A percentile compares a stretch with the other conserved stretches of the same genome.
Conservation (phyloP, 1,140 invertebrate species). For the Aphis gossypii region DNA sequence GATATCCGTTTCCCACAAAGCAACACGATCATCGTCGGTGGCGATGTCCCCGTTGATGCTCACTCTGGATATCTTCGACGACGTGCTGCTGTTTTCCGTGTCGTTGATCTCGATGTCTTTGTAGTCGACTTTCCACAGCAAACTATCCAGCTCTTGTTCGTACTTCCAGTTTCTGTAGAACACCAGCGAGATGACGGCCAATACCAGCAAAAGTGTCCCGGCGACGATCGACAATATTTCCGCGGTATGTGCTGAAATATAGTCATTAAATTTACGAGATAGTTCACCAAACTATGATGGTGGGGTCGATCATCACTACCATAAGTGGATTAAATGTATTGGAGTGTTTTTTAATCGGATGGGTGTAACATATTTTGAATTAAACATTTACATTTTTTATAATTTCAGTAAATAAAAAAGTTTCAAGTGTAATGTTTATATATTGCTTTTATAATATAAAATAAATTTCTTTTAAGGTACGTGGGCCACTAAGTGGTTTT, state of each 20-base stretch:
- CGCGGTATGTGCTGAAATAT: conserved; percentile 75
- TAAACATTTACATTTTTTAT: not conserved
- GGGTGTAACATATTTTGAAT: not conserved
- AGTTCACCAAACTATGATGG: not conserved
- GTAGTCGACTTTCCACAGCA: conserved; percentile 96
- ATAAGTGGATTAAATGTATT: not conserved
- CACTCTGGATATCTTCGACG: conserved; percentile 67
- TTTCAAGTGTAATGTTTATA: not conserved
- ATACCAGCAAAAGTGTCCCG: conserved; percentile 75
- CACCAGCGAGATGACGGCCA: conserved; percentile 74
- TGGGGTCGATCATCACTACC: not conserved
- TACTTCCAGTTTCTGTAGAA: conserved; percentile 91
- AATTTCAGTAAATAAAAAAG: not conserved
- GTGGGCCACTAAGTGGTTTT: not conserved
- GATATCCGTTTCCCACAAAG: not conserved
- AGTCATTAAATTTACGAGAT: not conserved
- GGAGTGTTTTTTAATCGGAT: not conserved
- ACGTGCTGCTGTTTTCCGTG: conserved; percentile 55
- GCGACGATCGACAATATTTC: conserved; percentile 77
- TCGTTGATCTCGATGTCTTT: conserved; percentile 81
- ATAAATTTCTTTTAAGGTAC: not conserved
- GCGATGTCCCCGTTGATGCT: not conserved
- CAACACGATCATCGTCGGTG: not conserved
- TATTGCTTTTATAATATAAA: not conserved
- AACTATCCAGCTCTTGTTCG: conserved; percentile 91